Base-by-base conservation (phyloP, 2,113 vertebrate genomes). In the Xenopus laevis region DNA sequence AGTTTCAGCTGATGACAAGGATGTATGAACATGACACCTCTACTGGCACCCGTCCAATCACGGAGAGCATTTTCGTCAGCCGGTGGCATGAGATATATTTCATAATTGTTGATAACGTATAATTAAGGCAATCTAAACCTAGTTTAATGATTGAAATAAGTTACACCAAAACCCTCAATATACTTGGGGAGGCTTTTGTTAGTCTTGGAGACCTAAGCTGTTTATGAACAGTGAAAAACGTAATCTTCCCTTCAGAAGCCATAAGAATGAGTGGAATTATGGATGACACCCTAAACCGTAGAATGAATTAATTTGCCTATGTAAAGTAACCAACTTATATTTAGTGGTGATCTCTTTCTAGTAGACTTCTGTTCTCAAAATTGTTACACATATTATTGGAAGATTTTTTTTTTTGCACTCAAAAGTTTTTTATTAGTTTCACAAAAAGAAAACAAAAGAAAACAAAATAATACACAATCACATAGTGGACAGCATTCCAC, bases 21-120 rank as follows among this genome's bases (percentile, higher is more conserved):
- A 84, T 82, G 82, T 81, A 84, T 46, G 71, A 92, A 55, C 71
- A 59, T 86, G 82, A 84, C 85, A 89, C 84, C 85, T 89, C 86
- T 77, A n/a, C 70, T 89, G 81, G 80, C 78, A 16, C 59, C 18
- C 27, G 52, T 89, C 85, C 88, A 85, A 84, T 74, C 84, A 72
- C 71, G 74, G 75, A 65, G 20, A 83, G 80, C 83, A 82, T 86
- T 91, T 87, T 83, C 83, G 79, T 78, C 16, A 0, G 71, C 75
- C 83, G 81, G 66, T 45, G 16, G 81, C 80, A 85, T 79, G 68
- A 46, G n/a, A 84, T 84, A 81, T 23, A 15, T 84, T 87, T 87
- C 85, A 83, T 89, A 90, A 88, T 84, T 88, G 84, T 90, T 81
- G 82, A 84, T 86, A 88, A 84, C 33, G 20, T 84, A 78, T 86